Evolutionary conservation across 2,113 vertebrate genomes (phyloP), one percentile per base, ranked within the genome.

Genomic region (Heloderma charlesbogerti): DNA sequence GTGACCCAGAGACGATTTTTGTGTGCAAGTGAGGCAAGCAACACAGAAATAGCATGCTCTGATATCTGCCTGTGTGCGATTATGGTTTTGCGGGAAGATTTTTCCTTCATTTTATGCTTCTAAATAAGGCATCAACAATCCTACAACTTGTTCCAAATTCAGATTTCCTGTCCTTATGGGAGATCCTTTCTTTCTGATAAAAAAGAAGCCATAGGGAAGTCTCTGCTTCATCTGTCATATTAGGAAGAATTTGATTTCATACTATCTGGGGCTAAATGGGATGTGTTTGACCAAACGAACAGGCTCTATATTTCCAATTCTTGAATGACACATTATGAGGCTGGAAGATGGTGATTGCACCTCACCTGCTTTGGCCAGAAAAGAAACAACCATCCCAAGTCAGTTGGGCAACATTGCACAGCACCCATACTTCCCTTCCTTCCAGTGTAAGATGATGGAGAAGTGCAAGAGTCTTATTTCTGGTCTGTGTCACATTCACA

Each of bases 91-190:
- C 88, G 89, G 96, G 15, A 25, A 69, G 66, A 40, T 69, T 29
- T 96, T 97, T 94, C 97, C 96, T 96, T 87, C 97, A 97, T 98
- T 98, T 97, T 97, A 96, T 97, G 95, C 96, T 95, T 97, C 95
- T 96, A 97, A 97, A 97, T 97, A 97, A 98, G 97, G 97, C 97
- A 98, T 98, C 98, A 97, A 92, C 98, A 97, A 97, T 98, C 97
- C 97, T 97, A 94, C 97, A 97, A 98, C 97, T 96, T 97, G 95
- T 96, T 82, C 92, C 89, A 94, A 95, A 93, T 93, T 89, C 85
- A 93, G 86, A 37, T 94, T 95, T 94, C 82, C 69, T 93, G 82
- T 90, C 88, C 86, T 87, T 89, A 54, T 87, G 86, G 67, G 86
- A n/a, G 87, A 94, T 93, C 94, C 0, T 48, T 92, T 92, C 87